These are phyloP conservation scores for Glyptemys insculpta DNA, from an alignment of 2,797 vertebrate species.

Conservation along the genomic window DNA sequence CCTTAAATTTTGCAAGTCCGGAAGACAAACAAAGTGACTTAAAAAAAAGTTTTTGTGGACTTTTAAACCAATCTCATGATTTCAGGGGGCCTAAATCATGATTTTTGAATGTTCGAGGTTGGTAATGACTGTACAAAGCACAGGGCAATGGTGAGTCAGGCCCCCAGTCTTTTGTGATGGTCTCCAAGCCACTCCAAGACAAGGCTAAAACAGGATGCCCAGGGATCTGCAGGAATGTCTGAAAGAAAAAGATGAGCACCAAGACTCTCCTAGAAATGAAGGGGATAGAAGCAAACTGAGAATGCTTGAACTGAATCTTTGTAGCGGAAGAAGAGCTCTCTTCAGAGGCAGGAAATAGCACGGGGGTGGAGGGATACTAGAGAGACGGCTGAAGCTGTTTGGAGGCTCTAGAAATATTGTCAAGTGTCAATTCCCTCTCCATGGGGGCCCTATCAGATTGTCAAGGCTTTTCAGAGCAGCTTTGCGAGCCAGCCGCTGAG, in stretches of 20 bases:
- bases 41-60: not conserved
- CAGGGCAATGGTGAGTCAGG: not conserved
- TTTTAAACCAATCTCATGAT: not conserved
- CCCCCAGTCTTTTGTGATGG: not conserved
- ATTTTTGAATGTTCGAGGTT: not conserved
- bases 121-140: not conserved
- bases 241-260: not conserved
- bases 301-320: not conserved
- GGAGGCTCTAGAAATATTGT: slow-evolving; percentile 25
- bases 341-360: slow-evolving; percentile 9
- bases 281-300: not conserved
- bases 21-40: slow-evolving; percentile 46
- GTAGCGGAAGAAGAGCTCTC: not conserved
- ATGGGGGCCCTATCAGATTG: not conserved
- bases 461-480: slow-evolving; percentile 3
- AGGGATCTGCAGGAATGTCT: not conserved
- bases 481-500: not conserved
- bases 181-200: not conserved
- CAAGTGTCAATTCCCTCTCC: not conserved
- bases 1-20: slow-evolving; percentile 27
- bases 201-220: not conserved
- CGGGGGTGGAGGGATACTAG: not conserved
- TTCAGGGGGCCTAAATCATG: not conserved
- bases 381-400: not conserved
- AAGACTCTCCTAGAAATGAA: not conserved